These are phyloP conservation scores for Lathamus discolor DNA, from an alignment of 2,113 vertebrate genomes.

Conservation along the genomic window DNA sequence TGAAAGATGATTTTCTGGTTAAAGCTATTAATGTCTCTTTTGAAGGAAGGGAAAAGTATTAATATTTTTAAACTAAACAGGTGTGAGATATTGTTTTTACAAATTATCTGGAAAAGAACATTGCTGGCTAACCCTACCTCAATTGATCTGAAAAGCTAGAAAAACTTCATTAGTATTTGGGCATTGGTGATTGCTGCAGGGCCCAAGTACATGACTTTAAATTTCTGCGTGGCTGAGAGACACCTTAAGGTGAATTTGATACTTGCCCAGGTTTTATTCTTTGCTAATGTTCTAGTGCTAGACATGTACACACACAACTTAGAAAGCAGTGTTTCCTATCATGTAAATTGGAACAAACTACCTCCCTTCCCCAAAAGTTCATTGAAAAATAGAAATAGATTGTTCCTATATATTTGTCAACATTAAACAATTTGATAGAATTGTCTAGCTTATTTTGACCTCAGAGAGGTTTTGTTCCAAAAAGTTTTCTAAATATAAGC, in stretches of 20 bases:
- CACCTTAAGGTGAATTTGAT: background rate
- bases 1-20: background rate
- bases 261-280: background rate
- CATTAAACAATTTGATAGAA: background rate
- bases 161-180: background rate
- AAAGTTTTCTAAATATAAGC: background rate
- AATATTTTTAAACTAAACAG: background rate
- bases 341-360: background rate
- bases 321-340: background rate
- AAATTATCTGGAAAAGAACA: background rate
- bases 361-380: background rate
- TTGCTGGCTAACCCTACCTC: background rate
- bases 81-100: background rate
- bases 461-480: background rate
- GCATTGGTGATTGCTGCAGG: background rate
- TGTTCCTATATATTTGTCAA: background rate
- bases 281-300: background rate
- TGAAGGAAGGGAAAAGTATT: background rate
- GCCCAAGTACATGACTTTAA: background rate
- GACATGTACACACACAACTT: background rate
- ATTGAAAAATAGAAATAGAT: background rate
- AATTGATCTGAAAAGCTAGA: background rate
- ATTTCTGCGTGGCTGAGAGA: background rate
- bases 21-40: background rate
- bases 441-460: background rate